These are phyloP conservation scores for Chloroceryle amazona DNA, from an alignment of 2,797 vertebrate genomes.

Conservation along the genomic window DNA sequence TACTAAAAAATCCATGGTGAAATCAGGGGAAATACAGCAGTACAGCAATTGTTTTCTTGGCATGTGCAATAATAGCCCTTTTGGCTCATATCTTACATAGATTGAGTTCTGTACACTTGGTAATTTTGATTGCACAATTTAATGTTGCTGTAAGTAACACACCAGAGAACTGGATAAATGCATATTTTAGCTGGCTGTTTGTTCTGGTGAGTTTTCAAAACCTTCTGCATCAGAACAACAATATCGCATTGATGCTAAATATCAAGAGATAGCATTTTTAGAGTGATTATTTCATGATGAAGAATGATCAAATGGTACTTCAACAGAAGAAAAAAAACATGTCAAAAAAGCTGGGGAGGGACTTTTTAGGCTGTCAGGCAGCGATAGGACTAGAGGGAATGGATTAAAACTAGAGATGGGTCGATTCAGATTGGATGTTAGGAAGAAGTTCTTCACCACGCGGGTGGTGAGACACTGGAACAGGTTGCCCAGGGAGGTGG, in stretches of 20 bases:
- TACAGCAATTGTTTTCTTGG: not conserved
- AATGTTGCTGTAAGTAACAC: not conserved
- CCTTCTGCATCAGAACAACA: not conserved
- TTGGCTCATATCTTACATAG: not conserved
- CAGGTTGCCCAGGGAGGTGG: no score
- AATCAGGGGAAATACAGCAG: not conserved
- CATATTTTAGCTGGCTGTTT: not conserved
- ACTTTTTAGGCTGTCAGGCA: no score
- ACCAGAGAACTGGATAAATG: not conserved
- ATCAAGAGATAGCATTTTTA: not conserved
- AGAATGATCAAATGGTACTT: not conserved
- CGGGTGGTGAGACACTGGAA: no score
- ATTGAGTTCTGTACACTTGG: not conserved
- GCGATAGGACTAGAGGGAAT: no score
- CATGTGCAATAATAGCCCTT: not conserved
- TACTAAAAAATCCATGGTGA: not conserved
- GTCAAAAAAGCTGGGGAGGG: no score
- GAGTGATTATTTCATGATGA: not conserved
- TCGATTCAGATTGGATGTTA: no score
- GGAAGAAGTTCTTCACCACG: no score
- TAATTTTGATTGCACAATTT: not conserved
- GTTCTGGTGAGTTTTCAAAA: constrained; percentile 7
- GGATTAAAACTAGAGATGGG: no score
- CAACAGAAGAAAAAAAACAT: not conserved
- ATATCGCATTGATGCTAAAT: not conserved